A percentile compares a stretch with the other conserved stretches of the same genome.
These are phyloP conservation scores for Copsychus sechellarum DNA, from an alignment of 2,113 vertebrate genomes.

Conservation along the genomic window DNA sequence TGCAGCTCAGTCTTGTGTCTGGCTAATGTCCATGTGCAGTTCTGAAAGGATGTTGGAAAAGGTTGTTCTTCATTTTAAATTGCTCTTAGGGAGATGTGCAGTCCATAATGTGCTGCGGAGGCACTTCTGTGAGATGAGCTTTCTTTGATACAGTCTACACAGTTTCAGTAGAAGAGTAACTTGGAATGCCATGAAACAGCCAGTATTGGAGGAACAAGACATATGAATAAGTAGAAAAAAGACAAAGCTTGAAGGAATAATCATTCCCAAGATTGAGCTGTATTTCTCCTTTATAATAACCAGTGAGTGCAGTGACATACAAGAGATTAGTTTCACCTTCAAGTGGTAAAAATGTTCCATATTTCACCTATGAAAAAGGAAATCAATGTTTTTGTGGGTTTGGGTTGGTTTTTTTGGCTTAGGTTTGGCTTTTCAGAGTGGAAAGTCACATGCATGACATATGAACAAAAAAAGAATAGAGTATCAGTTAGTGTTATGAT, in stretches of 20 bases:
- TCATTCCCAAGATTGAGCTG: neutral
- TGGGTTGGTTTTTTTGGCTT: neutral
- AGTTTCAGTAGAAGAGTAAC: conserved; percentile 15
- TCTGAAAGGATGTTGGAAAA: conserved; percentile 62
- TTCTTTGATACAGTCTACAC: neutral
- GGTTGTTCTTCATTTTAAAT: conserved; percentile 71
- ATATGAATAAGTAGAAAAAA: neutral
- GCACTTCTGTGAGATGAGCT: neutral
- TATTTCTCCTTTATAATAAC: neutral
- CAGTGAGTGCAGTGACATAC: neutral
- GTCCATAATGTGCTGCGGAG: neutral
- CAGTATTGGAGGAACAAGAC: neutral
- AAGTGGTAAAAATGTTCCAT: neutral
- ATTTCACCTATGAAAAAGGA: neutral
- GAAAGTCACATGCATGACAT: neutral
- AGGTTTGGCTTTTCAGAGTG: neutral
- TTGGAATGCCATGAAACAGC: neutral
- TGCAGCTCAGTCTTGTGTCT: conserved; percentile 63
- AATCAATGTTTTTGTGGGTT: neutral
- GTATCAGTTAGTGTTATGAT: neutral
- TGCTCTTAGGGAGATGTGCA: conserved; percentile 40
- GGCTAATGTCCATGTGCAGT: conserved; percentile 60
- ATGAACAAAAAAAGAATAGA: neutral
- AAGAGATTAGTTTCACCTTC: neutral
- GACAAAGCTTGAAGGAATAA: neutral